Conservation (phyloP, 2,797 vertebrate species). For the Girardinus metallicus region DNA sequence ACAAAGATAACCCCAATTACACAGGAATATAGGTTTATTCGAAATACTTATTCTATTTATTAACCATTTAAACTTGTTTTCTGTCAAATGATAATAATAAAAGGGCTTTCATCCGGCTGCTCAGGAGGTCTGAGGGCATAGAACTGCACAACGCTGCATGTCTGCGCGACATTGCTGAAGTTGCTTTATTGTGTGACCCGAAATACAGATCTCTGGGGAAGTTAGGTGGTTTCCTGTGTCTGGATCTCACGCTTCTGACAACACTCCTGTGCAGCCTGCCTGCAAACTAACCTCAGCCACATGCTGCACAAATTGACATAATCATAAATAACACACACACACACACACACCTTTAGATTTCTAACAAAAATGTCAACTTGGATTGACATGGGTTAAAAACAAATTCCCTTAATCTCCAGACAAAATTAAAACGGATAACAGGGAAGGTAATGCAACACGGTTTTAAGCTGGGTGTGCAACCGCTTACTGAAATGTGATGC, state of each 20-base stretch:
- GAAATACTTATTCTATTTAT: background rate
- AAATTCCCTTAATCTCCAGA: background rate
- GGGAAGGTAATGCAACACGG: too few species aligned
- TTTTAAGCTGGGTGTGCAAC: background rate
- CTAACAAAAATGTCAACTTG: background rate
- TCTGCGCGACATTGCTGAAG: background rate
- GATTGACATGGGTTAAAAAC: background rate
- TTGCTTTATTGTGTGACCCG: constrained; percentile 1
- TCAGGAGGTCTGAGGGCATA: constrained; percentile 19
- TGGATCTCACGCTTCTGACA: constrained; percentile 20
- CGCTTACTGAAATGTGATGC: background rate
- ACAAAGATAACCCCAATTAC: background rate
- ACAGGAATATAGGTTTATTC: background rate
- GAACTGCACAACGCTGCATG: background rate
- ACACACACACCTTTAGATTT: background rate
- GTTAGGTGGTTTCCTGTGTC: constrained; percentile 67
- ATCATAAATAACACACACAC: background rate
- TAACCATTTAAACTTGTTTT: background rate
- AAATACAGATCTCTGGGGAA: constrained; percentile 14
- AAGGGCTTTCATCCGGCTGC: constrained; percentile 18
- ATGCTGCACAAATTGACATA: background rate
- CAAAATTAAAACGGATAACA: background rate
- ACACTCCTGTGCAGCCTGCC: background rate
- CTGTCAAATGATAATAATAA: background rate
- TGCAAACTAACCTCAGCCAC: constrained; percentile 20